Conservation (phyloP, 2,888 invertebrate genomes). For the Drosophila lacicola region DNA sequence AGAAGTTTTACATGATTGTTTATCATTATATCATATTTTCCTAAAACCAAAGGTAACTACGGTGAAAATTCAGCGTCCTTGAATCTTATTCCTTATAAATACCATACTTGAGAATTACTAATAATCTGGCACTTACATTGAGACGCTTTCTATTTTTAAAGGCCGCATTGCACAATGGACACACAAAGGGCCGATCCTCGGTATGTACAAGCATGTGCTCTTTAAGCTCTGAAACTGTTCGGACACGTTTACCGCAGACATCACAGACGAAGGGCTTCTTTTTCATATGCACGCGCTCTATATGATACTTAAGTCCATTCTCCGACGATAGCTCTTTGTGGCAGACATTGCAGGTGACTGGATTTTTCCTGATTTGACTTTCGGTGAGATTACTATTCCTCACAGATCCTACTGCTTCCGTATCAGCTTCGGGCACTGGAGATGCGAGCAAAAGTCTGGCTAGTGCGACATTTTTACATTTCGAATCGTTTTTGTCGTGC, state of each 20-base stretch:
- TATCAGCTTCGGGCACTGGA: conserved; percentile 3
- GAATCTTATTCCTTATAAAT: too few relatives aligned
- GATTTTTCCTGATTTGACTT: neutral
- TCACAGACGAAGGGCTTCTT: conserved; percentile 85
- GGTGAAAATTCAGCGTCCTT: too few relatives aligned
- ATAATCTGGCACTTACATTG: conserved; percentile 54
- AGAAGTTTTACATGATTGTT: too few relatives aligned
- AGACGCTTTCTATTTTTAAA: conserved; percentile 83
- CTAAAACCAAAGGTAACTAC: too few relatives aligned
- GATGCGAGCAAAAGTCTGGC: conserved; percentile 29
- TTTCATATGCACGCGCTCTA: conserved; percentile 78
- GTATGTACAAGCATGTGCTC: conserved; percentile 86
- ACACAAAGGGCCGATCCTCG: conserved; percentile 85
- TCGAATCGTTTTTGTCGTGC: neutral
- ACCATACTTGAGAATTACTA: neutral
- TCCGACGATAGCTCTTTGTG: conserved; percentile 37
- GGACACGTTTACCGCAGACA: conserved; percentile 85
- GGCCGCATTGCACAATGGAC: conserved; percentile 82
- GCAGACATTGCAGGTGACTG: conserved; percentile 38
- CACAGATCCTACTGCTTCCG: neutral
- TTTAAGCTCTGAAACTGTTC: conserved; percentile 85
- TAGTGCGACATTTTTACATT: conserved; percentile 34
- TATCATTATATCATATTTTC: too few relatives aligned
- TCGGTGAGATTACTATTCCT: neutral
- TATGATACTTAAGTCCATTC: conserved; percentile 59